A percentile compares a stretch with the other conserved stretches of the same genome.
These are phyloP conservation scores for Aphis gossypii DNA, from an alignment of 1,140 invertebrate species.

Conservation along the genomic window DNA sequence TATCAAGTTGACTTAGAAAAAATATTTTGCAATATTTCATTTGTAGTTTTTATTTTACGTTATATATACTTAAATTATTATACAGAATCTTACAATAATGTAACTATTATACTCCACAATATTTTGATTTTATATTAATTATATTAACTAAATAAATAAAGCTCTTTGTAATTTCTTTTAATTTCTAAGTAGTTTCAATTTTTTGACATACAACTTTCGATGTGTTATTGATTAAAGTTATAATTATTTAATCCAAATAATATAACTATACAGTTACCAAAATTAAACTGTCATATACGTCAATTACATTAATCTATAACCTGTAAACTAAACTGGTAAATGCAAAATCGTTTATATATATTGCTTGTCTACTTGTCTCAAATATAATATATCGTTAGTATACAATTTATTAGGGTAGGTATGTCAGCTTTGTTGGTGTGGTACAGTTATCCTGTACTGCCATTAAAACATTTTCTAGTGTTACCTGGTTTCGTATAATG, in stretches of 20 bases:
- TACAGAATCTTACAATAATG: background rate
- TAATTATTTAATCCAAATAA: background rate
- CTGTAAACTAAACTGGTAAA: background rate
- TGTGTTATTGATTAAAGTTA: no score
- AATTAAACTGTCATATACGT: background rate
- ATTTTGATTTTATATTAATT: background rate
- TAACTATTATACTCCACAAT: background rate
- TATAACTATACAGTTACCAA: background rate
- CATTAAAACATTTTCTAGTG: constrained; percentile 30
- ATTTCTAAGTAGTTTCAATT: background rate
- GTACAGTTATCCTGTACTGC: constrained; percentile 3
- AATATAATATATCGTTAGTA: constrained; percentile 27
- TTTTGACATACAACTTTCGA: no score
- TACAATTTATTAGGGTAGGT: constrained; percentile 29
- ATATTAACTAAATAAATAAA: background rate
- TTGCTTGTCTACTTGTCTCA: background rate
- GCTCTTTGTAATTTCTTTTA: background rate
- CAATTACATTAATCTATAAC: background rate
- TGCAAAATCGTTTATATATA: background rate
- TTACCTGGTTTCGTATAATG: background rate
- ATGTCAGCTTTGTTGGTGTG: background rate
- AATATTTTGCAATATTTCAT: background rate
- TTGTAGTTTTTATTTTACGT: background rate
- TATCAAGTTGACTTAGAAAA: background rate
- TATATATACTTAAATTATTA: no score